phyloP scores from a whole-genome alignment of 2,113 vertebrate genomes.

The Vombatus ursinus region DNA sequence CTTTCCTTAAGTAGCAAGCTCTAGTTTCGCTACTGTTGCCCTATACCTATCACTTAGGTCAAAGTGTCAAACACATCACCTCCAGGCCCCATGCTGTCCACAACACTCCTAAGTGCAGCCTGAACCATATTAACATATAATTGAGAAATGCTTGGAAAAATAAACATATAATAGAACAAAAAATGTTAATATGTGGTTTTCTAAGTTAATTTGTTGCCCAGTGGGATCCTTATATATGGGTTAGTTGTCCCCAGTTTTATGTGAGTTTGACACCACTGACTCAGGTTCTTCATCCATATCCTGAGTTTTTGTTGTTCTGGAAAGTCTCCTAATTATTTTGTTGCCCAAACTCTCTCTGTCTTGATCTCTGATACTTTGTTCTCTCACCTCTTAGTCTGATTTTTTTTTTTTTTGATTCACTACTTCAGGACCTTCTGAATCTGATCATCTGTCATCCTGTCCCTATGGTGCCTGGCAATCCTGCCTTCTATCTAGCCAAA shows the following conservation, averaged over 20 bases:
- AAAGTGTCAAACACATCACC: background rate
- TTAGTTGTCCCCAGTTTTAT: background rate
- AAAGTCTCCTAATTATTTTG: background rate
- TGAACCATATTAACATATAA: background rate
- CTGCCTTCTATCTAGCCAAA: background rate
- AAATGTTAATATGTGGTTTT: background rate
- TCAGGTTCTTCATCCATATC: background rate
- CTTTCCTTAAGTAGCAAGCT: background rate
- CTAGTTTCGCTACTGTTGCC: background rate
- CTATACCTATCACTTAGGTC: background rate
- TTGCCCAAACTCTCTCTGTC: background rate
- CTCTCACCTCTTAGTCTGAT: background rate
- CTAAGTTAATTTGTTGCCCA: background rate
- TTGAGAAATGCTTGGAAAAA: background rate
- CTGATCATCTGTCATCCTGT: background rate
- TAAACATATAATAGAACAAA: background rate
- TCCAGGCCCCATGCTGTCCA: background rate
- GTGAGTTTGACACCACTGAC: background rate
- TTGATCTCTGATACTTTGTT: background rate
- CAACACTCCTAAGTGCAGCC: too few species aligned
- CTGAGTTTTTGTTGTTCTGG: background rate
- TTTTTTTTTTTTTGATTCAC: background rate
- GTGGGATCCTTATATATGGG: background rate
- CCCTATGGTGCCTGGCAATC: background rate
- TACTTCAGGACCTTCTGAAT: background rate